These are phyloP conservation scores for Daphoenositta chrysoptera DNA, from an alignment of 2,113 vertebrate genomes.

Conservation along the genomic window DNA sequence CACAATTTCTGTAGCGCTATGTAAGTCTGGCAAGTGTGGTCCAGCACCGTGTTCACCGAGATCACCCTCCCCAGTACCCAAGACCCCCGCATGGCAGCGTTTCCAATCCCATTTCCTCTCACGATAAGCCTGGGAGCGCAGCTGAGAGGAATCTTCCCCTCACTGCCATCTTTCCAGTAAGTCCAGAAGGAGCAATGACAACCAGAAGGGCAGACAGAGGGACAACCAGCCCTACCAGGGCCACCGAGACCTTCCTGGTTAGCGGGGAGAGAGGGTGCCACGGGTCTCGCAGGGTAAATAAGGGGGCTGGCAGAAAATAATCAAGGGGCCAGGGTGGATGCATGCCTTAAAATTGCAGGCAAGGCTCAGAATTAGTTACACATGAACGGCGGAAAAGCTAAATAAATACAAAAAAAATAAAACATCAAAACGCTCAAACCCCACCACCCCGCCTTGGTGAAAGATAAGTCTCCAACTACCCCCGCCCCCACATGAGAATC, in stretches of 20 bases:
- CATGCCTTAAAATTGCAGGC: background rate
- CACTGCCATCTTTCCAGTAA: background rate
- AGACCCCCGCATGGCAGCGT: background rate
- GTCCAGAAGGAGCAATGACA: background rate
- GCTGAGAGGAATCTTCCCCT: background rate
- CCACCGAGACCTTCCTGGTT: background rate
- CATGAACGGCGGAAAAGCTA: background rate
- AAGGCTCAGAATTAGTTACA: background rate
- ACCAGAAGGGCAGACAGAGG: background rate
- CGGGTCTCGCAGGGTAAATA: no score
- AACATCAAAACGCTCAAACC: background rate
- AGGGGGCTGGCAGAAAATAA: background rate
- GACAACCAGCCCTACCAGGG: background rate
- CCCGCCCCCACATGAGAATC: background rate
- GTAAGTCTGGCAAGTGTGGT: background rate
- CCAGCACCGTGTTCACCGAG: background rate
- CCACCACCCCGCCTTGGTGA: background rate
- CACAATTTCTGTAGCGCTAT: background rate
- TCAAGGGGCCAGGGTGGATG: background rate
- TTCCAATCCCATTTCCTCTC: background rate
- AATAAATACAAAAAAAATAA: background rate
- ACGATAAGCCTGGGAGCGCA: background rate
- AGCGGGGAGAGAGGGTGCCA: rapidly evolving
- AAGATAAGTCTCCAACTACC: background rate
- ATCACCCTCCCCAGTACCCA: background rate